Percentiles rank a stretch among this genome's conserved stretches.
Evolutionary conservation across 2,888 invertebrate species (phyloP).

Genomic region (Terebella lapidaria): DNA sequence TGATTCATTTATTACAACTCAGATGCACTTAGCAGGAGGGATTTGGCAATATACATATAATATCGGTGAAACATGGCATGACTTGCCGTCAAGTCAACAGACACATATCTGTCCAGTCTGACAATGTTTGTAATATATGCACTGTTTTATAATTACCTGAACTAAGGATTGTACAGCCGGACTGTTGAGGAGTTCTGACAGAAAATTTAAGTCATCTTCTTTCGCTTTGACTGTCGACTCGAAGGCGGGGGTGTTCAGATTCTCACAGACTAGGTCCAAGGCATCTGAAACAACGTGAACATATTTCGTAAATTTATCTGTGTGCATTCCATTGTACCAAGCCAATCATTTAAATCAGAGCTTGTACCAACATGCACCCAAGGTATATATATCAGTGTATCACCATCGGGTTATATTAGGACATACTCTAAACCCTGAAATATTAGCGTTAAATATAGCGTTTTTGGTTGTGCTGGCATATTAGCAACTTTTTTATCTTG

Average conservation of each 20-base stretch:
- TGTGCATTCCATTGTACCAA: no score
- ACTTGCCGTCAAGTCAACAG: no score
- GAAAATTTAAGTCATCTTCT: slow-evolving; percentile 21
- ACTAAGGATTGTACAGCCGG: slow-evolving; percentile 21
- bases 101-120: neutral
- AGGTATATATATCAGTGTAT: no score
- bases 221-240: slow-evolving; percentile 22
- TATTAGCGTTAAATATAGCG: no score
- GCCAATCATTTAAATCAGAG: no score
- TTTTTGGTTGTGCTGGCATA: no score
- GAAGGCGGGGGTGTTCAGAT: slow-evolving; percentile 24
- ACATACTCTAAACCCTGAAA: neutral
- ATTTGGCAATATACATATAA: no score
- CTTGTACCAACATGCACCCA: no score
- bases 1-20: no score
- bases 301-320: neutral
- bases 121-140: neutral
- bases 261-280: slow-evolving; percentile 25
- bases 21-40: no score
- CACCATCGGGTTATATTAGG: no score
- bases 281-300: slow-evolving; percentile 14
- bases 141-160: slow-evolving; percentile 16
- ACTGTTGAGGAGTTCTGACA: slow-evolving; percentile 24
- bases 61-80: neutral
- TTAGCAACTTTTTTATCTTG: no score